phyloP scores from a whole-genome alignment of 2,113 vertebrate species.

The Furnarius figulus region DNA sequence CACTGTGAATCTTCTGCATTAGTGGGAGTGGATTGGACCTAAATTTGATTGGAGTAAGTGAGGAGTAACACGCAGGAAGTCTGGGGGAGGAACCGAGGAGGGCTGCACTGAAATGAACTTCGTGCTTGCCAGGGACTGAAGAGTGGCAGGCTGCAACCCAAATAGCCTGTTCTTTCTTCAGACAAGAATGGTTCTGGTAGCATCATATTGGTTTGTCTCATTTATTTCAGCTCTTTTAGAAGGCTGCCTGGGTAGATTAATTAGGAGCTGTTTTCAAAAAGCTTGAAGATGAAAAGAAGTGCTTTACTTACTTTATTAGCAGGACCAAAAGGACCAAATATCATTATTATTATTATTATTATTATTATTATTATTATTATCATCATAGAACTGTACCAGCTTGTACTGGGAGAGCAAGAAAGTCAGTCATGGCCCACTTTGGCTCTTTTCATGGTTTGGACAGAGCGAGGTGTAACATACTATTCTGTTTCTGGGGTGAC shows the following conservation, averaged over 20 bases:
- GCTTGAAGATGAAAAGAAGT: background rate
- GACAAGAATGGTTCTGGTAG: background rate
- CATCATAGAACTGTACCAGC: background rate
- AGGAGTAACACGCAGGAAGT: constrained; percentile 19
- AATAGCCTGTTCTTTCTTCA: constrained; percentile 24
- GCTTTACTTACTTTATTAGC: background rate
- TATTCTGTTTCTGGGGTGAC: background rate
- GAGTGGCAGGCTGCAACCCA: background rate
- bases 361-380: too few relatives aligned
- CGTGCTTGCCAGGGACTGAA: background rate
- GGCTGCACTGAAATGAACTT: constrained; percentile 14
- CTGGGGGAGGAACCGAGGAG: background rate
- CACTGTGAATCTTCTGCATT: background rate
- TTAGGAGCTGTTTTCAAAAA: constrained; percentile 35
- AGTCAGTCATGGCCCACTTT: background rate
- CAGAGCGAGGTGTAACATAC: background rate
- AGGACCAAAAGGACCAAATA: too few relatives aligned
- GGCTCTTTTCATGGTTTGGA: background rate
- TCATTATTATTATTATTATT: too few relatives aligned
- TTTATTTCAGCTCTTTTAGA: background rate
- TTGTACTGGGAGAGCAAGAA: background rate
- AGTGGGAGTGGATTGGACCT: background rate
- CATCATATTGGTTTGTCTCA: background rate
- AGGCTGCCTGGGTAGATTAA: background rate
- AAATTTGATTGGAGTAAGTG: constrained; percentile 19